Evolutionary conservation across 2,113 vertebrate species (phyloP).

Genomic region (Saguinus midas): DNA sequence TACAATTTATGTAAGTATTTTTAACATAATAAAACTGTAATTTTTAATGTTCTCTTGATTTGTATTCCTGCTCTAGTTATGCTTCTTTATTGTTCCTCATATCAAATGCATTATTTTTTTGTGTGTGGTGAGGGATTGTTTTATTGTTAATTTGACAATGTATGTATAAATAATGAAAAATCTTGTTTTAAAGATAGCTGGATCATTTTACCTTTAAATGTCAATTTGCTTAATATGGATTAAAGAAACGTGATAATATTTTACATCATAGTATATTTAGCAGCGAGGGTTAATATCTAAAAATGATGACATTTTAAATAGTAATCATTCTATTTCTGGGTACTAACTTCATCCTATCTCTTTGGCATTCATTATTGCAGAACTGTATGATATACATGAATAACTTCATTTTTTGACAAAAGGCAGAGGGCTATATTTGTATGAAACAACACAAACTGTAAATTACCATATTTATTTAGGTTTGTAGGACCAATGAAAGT

Average conservation of each 20-base stretch:
- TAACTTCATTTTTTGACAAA: conserved; percentile 50
- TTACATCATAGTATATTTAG: not conserved
- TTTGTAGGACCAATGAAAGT: conserved; percentile 54
- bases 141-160: conserved; percentile 16
- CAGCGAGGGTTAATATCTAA: not conserved
- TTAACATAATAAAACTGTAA: not conserved
- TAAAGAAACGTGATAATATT: not conserved
- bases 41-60: not conserved
- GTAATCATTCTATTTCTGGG: not conserved
- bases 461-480: conserved; percentile 71
- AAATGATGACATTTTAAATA: not conserved
- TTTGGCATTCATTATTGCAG: conserved; percentile 46
- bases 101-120: not conserved
- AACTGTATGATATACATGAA: not conserved
- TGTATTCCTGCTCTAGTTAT: not conserved
- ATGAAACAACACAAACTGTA: conserved; percentile 55
- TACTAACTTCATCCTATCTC: not conserved
- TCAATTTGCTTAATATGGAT: not conserved
- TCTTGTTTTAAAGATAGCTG: not conserved
- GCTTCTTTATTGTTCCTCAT: not conserved
- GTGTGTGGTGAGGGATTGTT: not conserved
- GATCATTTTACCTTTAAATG: not conserved
- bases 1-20: not conserved
- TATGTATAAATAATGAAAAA: not conserved
- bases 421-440: conserved; percentile 13